Conservation (phyloP, 1,140 invertebrate species). For the Drosophila kanapiae region DNA sequence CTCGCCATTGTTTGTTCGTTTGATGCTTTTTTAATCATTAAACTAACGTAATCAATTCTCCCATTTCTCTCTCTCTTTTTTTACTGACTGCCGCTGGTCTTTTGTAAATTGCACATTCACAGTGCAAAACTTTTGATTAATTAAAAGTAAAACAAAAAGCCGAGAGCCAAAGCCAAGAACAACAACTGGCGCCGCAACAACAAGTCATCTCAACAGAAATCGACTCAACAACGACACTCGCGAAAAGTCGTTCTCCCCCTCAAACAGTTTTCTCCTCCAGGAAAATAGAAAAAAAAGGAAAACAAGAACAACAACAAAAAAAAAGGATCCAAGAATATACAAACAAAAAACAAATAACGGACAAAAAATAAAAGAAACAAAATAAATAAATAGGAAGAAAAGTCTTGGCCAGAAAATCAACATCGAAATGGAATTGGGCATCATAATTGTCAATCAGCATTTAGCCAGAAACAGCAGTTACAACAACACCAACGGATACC, state of each 20-base stretch:
- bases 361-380: conserved; percentile 7
- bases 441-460: conserved; percentile 65
- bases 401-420: conserved; percentile 54
- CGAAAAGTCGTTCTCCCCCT: conserved; percentile 1
- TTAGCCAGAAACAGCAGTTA: conserved; percentile 52
- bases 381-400: conserved; percentile 22
- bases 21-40: conserved; percentile 50
- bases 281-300: conserved; percentile 7
- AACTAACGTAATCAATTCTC: conserved; percentile 77
- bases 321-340: background rate
- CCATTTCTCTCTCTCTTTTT: conserved; percentile 30
- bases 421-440: conserved; percentile 78
- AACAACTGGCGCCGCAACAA: conserved; percentile 23
- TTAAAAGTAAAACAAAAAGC: conserved; percentile 68
- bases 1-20: conserved; percentile 17
- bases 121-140: conserved; percentile 76
- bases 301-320: background rate
- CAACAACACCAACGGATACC: conserved; percentile 28
- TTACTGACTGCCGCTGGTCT: background rate
- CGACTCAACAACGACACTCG: conserved; percentile 23
- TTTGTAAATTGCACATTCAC: conserved; percentile 58
- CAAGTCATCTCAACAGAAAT: background rate
- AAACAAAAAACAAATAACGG: conserved; percentile 1
- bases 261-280: conserved; percentile 15
- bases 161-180: conserved; percentile 27